Conservation (phyloP, 2,888 invertebrate genomes). For the Helleia helle region DNA sequence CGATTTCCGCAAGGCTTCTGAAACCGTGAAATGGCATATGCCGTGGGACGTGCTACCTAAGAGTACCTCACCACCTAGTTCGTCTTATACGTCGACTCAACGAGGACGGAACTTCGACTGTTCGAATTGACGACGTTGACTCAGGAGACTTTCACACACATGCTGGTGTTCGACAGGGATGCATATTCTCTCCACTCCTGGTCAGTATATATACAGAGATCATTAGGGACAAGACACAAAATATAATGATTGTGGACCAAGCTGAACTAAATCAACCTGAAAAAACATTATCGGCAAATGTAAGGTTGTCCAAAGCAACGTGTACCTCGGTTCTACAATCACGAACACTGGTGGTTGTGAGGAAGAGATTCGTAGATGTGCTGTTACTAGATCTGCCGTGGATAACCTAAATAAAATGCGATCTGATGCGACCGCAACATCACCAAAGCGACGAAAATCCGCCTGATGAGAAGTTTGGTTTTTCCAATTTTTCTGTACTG, state of each 20-base stretch:
- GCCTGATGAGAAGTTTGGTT: too few relatives aligned
- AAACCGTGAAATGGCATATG: conserved; percentile 5
- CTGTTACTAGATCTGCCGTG: too few relatives aligned
- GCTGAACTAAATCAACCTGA: not conserved
- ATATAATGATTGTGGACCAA: too few relatives aligned
- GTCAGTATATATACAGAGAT: conserved; percentile 6
- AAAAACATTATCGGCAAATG: not conserved
- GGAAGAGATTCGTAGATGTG: too few relatives aligned
- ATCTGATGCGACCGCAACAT: too few relatives aligned
- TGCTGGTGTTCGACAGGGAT: conserved; percentile 3
- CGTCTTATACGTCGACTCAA: conserved; percentile 3
- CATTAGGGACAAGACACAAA: too few relatives aligned
- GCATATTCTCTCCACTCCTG: conserved; percentile 3
- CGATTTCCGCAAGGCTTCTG: not conserved
- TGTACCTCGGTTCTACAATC: not conserved
- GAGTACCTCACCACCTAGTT: too few relatives aligned
- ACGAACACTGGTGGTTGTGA: too few relatives aligned
- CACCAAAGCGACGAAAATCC: too few relatives aligned
- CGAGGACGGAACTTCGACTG: not conserved
- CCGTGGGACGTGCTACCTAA: too few relatives aligned
- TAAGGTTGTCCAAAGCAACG: not conserved
- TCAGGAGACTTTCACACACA: conserved; percentile 1
- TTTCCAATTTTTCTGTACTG: too few relatives aligned
- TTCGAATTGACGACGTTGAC: conserved; percentile 7
- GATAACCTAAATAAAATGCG: too few relatives aligned